These are phyloP conservation scores for Climacteris rufus DNA, from an alignment of 2,113 vertebrate species.

Conservation along the genomic window DNA sequence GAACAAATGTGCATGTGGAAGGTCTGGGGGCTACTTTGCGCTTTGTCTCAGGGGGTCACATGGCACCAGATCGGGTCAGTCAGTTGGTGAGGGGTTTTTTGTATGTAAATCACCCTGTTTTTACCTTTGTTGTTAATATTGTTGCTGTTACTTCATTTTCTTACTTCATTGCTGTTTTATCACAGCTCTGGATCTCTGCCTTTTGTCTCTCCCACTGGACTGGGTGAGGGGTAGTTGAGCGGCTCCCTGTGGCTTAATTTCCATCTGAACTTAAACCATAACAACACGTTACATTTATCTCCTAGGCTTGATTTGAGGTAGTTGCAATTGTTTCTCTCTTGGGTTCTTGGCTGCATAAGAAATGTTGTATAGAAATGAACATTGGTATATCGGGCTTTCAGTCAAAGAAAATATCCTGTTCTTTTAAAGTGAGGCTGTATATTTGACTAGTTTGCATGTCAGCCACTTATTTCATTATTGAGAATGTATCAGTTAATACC, in stretches of 20 bases:
- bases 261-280: not conserved
- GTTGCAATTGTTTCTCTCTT: not conserved
- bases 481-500: not conserved
- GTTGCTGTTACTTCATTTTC: not conserved
- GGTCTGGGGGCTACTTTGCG: accelerated
- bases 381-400: not conserved
- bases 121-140: not conserved
- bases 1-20: not conserved
- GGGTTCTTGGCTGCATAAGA: accelerated
- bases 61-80: not conserved
- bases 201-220: not conserved
- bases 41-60: not conserved
- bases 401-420: not conserved
- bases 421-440: not conserved
- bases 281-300: not conserved
- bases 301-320: not conserved
- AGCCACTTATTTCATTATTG: conserved; percentile 13
- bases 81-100: not conserved
- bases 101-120: not conserved
- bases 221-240: not conserved
- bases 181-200: not conserved
- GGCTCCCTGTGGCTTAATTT: accelerated
- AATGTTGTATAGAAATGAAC: not conserved
- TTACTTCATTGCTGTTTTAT: not conserved
- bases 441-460: not conserved